Evolutionary conservation across 1,140 invertebrate species (phyloP), one percentile per base, ranked within the genome.

Genomic region (Sinonovacula constricta): DNA sequence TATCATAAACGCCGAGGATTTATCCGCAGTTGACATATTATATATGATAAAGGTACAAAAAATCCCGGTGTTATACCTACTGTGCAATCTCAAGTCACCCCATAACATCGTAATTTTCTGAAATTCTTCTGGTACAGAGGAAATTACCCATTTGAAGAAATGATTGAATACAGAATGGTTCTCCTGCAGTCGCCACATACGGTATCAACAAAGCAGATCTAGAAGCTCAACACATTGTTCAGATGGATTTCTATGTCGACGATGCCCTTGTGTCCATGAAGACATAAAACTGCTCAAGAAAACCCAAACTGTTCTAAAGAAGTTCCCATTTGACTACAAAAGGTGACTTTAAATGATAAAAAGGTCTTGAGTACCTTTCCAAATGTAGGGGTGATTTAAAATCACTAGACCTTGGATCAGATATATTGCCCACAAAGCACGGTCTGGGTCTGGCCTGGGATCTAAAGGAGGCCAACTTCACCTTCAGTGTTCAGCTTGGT

Each of bases 381-480:
- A 4, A 15, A 4, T 34, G 30, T 34, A 26, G 74, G 67, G 45
- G 31, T 0, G 57, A 75, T 34, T 15, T 80, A 2, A 70, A 65
- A 34, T 22, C 36, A 26, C 57, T 83, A 1, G 59, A 72, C 26
- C 14, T 71, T 14, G 34, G 56, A n/a, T 18, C 2, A 15, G 80
- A 80, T 45, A 24, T 1, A 15, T 18, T 62, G 0, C 70, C 81
- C 28, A 15, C 76, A 18, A 60, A 82, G 24, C 63, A 60, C 15
- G 74, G 62, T 31, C 53, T 80, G 18, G 78, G 81, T 0, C 30
- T 80, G 1, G 33, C 12, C 18, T 82, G 81, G 71, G 31, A 71
- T 34, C 36, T 82, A 28, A 34, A 76, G 22, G 39, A 36, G 18
- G 77, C 80, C 54, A 28, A 33, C 1, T 75, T 79, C 63, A 65